Conservation (phyloP, 2,888 invertebrate species). For the Dichetophora obliterata region DNA sequence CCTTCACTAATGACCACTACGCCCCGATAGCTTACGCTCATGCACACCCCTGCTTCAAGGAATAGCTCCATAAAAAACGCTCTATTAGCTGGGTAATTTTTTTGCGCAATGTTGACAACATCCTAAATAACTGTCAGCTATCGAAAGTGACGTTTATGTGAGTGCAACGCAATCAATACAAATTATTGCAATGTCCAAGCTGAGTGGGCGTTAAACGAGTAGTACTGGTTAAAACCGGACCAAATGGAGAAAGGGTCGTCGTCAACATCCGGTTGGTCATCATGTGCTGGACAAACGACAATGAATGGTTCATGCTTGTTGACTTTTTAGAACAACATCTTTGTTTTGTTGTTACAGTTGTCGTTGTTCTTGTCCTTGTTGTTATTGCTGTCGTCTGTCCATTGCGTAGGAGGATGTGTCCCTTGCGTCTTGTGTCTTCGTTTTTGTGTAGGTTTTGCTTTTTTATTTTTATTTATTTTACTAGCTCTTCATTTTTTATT, state of each 20-base stretch:
- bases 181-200: constrained; percentile 13
- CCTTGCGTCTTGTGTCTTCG: not conserved
- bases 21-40: not conserved
- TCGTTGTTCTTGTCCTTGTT: not conserved
- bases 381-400: not conserved
- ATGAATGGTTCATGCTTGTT: constrained; percentile 65
- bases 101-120: not conserved
- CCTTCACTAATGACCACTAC: constrained; percentile 9
- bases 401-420: not conserved
- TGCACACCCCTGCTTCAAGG: not conserved
- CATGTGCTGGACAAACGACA: constrained; percentile 46
- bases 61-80: constrained; percentile 19
- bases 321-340: constrained; percentile 51
- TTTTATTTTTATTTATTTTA: not conserved
- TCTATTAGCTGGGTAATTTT: not conserved
- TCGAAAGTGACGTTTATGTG: constrained; percentile 28
- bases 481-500: constrained; percentile 25
- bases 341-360: constrained; percentile 2
- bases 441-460: not conserved
- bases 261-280: constrained; percentile 34
- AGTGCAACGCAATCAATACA: constrained; percentile 33
- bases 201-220: not conserved
- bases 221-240: not conserved
- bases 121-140: constrained; percentile 23
- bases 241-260: not conserved